Base-by-base conservation (phyloP, 2,888 invertebrate species). In the Myathropa florea region DNA sequence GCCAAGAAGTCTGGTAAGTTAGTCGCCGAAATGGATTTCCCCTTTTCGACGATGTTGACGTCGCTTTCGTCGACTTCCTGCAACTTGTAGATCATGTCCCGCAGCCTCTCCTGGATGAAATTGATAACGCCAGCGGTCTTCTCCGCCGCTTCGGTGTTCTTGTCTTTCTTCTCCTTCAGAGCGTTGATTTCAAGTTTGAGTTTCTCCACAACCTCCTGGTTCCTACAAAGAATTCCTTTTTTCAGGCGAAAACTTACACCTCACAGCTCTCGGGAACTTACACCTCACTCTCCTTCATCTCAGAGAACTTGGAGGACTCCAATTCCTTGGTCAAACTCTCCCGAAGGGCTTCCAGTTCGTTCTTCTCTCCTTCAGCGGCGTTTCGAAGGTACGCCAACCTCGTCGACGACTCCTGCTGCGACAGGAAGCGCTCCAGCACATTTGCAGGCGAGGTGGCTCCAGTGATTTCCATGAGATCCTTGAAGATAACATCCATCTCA, bases 271-370 rank as follows among this genome's bases (percentile, higher is more conserved):
- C 33, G 1, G 10, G 33, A 33, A 92, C 94, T 93, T 92, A 97
- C 97, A 96, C 95, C 93, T 97, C 96, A 83, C 95, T 95, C 89
- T 96, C 96, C 91, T 96, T 96, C 12, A 95, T 96, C 88, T 97
- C 96, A 0, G 96, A 95, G 91, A 96, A 97, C 91, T 96, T 97
- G 84, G 95, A 95, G 2, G 95, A 94, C 89, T 97, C 97, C 70
- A 97, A 93, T 90, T 96, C 96, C 0, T 94, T 94, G 85, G 94
- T 94, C 53, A 96, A 93, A 0, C 93, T 92, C 18, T 96, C 95
- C 84, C 96, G 94, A 30, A 94, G 94, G 36, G 94, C 93, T 90
- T 97, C 97, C 82, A 97, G 90, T 59, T 94, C 93, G 36, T 94
- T 93, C 90, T 97, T 97, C 91, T 97, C 96, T 9, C 95, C 94